Evolutionary conservation across 2,888 invertebrate species (phyloP).

Genomic region (Meganola albula): DNA sequence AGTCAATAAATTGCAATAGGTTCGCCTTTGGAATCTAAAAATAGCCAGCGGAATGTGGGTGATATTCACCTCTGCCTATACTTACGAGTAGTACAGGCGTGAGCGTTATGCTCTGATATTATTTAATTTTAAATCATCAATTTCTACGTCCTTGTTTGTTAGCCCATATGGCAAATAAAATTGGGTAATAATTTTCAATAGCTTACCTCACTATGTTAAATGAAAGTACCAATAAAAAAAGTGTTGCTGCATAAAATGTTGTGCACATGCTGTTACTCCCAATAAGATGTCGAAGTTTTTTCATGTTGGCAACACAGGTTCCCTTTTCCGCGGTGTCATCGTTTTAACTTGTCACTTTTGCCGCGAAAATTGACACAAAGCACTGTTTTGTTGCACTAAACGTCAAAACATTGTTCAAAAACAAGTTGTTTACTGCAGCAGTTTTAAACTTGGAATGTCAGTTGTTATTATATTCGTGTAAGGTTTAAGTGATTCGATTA

Average conservation of each 20-base stretch:
- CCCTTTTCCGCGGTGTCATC: constrained; percentile 60
- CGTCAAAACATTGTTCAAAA: constrained; percentile 21
- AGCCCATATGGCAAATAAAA: no score
- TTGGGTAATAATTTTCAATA: constrained; percentile 1
- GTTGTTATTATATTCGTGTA: no score
- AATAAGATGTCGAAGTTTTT: constrained; percentile 39
- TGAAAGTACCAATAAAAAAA: constrained; percentile 57
- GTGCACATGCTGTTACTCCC: constrained; percentile 63
- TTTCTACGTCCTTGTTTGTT: no score
- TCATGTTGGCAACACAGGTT: constrained; percentile 73
- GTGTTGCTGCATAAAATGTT: constrained; percentile 50
- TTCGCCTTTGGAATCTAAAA: no score
- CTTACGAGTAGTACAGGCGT: no score
- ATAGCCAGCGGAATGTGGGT: no score
- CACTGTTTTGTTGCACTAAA: constrained; percentile 32
- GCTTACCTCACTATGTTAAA: constrained; percentile 66
- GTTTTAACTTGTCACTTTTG: constrained; percentile 49
- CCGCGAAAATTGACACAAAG: constrained; percentile 37
- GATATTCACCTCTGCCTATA: no score
- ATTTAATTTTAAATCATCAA: no score
- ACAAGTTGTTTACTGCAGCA: constrained; percentile 13
- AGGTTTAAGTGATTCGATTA: constrained; percentile 10
- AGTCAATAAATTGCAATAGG: no score
- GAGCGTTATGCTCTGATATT: no score
- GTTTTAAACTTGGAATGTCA: constrained; percentile 15